Evolutionary conservation across 2,888 invertebrate genomes (phyloP), one percentile per base, ranked within the genome.

Genomic region (Eudasyphora cyanicolor): DNA sequence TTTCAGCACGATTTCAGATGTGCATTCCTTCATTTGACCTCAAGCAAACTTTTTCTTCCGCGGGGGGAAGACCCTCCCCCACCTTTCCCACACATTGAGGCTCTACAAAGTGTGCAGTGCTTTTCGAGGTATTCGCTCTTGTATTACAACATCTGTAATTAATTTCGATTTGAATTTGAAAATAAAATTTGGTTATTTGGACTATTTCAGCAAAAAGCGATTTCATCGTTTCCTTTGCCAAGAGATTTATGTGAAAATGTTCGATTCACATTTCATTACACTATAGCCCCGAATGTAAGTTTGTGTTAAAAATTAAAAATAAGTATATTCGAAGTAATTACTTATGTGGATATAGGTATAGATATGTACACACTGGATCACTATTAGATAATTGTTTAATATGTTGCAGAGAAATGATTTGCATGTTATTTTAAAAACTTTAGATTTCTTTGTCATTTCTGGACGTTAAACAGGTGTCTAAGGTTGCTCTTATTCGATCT

Each of bases 11-110:
- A 35, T 64, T 76, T 38, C 60, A 49, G 60, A 70, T 51, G 60
- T 21, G 67, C 24, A 79, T 69, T 64, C 67, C 49, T 81, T 76
- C 38, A 77, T 29, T 82, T 67, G 38, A 82, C 60, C 76, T 70
- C 74, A 77, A 77, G 32, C 57, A 49, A 42, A 67, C 49, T 57
- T 45, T 80, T 76, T 70, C 29, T 14, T n/a, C n/a, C 60, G n/a
- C 14, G 19, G 19, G 19, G 19, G n/a, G 19, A 49, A 57, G 10
- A 27, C n/a, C n/a, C n/a, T n/a, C n/a, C n/a, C n/a, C n/a, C n/a
- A n/a, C n/a, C 8, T 49, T 19, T 19, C n/a, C 2, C 49, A 45
- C 45, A 45, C 45, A 45, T n/a, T 2, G 12, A 14, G 45, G 45
- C 6, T 32, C 45, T 3, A 3, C 24, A 24, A 12, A 29, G n/a